Evolutionary conservation across 2,797 vertebrate genomes (phyloP).

Genomic region (Gambusia yucatana): DNA sequence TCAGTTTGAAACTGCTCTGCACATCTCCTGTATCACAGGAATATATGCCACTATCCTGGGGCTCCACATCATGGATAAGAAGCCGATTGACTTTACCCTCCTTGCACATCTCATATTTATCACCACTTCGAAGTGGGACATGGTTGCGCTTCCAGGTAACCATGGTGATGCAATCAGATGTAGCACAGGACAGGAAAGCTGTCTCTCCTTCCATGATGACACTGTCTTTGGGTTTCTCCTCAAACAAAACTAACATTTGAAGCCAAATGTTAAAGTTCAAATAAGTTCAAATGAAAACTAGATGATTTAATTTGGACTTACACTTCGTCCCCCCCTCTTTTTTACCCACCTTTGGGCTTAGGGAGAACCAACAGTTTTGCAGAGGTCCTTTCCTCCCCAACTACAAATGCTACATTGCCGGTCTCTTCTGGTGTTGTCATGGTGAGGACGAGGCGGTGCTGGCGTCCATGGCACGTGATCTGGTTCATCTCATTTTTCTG

Average conservation of each 20-base stretch:
- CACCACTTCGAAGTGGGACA: conserved; percentile 64
- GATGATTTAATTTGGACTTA: neutral
- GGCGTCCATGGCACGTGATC: conserved; percentile 77
- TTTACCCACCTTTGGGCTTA: conserved; percentile 77
- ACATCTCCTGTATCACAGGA: conserved; percentile 85
- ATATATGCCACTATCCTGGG: conserved; percentile 87
- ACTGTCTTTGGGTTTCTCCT: conserved; percentile 73
- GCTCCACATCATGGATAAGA: conserved; percentile 72
- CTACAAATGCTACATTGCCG: conserved; percentile 84
- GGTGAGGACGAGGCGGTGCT: conserved; percentile 82
- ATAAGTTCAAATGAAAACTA: neutral
- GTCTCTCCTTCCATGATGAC: conserved; percentile 74
- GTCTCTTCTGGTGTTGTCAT: conserved; percentile 82
- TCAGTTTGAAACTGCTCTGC: conserved; percentile 82
- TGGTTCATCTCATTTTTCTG: conserved; percentile 92
- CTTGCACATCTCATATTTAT: conserved; percentile 77
- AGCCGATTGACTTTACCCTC: conserved; percentile 78
- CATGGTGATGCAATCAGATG: conserved; percentile 65
- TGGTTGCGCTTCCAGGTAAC: conserved; percentile 79
- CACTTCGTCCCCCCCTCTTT: neutral
- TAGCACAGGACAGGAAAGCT: conserved; percentile 75
- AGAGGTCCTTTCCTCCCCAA: conserved; percentile 80
- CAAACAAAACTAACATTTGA: conserved; percentile 74
- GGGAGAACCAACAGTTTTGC: conserved; percentile 83
- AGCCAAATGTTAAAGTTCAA: conserved; percentile 8